These are phyloP conservation scores for Silurus aristotelis DNA, from an alignment of 2,797 vertebrate species.

Conservation along the genomic window DNA sequence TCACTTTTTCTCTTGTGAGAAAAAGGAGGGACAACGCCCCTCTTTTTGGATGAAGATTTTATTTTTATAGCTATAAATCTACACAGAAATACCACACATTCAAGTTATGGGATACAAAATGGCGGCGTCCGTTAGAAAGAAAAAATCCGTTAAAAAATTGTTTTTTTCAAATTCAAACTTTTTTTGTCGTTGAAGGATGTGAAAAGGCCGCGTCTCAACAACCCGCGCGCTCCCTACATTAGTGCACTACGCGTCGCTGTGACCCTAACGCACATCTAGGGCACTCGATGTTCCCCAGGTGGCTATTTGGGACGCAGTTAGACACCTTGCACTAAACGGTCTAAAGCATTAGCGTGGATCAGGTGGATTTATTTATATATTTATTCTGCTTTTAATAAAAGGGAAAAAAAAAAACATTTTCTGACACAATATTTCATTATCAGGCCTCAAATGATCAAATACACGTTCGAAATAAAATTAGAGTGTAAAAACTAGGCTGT, in stretches of 20 bases:
- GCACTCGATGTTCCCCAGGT: neutral
- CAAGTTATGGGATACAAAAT: neutral
- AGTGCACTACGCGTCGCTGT: neutral
- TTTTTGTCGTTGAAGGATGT: neutral
- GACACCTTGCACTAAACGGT: conserved; percentile 7
- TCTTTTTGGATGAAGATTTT: neutral
- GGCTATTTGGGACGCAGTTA: neutral
- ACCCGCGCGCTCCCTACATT: neutral
- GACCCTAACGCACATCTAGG: neutral
- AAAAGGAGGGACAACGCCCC: conserved; percentile 37
- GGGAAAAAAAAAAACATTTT: neutral
- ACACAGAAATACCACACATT: neutral
- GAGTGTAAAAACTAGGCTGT: neutral
- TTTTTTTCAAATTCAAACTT: neutral
- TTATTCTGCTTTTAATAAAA: no score
- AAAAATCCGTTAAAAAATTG: neutral
- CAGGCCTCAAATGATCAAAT: neutral
- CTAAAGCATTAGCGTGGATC: no score
- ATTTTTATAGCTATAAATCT: neutral
- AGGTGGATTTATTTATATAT: no score
- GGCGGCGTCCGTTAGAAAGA: neutral
- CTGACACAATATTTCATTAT: neutral
- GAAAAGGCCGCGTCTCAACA: neutral
- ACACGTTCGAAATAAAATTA: neutral
- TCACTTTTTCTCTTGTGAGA: conserved; percentile 14